Evolutionary conservation across 1,140 invertebrate species (phyloP), one percentile per base, ranked within the genome.

Genomic region (Triops cancriformis): DNA sequence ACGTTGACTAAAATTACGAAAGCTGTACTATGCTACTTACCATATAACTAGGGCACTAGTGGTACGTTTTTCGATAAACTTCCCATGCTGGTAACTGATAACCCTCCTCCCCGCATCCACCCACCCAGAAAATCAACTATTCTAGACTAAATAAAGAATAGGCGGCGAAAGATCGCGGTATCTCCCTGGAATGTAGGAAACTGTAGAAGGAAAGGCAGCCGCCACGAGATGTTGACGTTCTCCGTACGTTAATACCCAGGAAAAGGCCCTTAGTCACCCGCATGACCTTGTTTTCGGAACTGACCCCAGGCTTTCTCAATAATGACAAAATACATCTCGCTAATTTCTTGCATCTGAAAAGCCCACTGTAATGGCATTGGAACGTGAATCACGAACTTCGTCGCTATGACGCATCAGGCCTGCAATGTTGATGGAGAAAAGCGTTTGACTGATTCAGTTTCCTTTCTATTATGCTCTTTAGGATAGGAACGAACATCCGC

Each of bases 171-270:
- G 51, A 64, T 64, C 51, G 18, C 14, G 18, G 23, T 64, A 23
- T 23, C 51, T n/a, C 18, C 9, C 18, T 64, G 14, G 51, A 23
- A 4, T n/a, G 14, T 64, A 64, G 51, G 51, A 64, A 37, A 3
- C 18, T 2, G 2, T 64, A 64, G 23, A 64, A 64, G n/a, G 23
- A 64, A 11, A 64, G 14, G 18, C 14, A 64, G 23, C 14, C 14
- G 51, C 51, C 51, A 64, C 51, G 51, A 64, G 51, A 64, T 64
- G 23, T n/a, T 64, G 51, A 64, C 51, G 51, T 64, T 64, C 18
- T 23, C 18, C 14, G 23, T 23, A 64, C 51, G 51, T 64, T 64
- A 64, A 64, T 64, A n/a, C 51, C 31, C 2, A 37, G 31, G 51
- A 11, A 64, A 64, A 5, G 51, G 51, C 23, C 51, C 51, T 64